phyloP scores from a whole-genome alignment of 2,113 vertebrate genomes.

The Crocuta crocuta region DNA sequence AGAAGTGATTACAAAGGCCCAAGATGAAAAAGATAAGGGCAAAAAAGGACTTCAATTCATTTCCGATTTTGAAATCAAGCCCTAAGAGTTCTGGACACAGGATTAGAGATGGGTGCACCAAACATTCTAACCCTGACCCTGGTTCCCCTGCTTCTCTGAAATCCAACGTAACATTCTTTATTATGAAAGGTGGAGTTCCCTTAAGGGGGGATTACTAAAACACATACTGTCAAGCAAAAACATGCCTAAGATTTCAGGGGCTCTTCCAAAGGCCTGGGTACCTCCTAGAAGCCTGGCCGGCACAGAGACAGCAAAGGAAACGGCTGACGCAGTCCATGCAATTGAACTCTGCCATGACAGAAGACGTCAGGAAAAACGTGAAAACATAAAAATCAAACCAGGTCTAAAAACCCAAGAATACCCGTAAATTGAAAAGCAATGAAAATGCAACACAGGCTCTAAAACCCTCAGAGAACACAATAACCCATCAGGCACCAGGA shows the following conservation, averaged over 20 bases:
- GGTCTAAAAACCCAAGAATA: neutral
- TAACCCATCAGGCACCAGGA: rapidly evolving
- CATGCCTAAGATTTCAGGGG: neutral
- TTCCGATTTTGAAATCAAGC: neutral
- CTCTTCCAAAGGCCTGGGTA: neutral
- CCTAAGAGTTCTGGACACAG: no score
- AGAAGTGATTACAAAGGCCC: neutral
- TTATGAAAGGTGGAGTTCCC: neutral
- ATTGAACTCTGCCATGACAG: neutral
- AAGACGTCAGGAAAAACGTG: neutral
- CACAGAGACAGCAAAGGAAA: neutral
- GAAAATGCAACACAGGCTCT: neutral
- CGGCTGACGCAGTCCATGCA: neutral
- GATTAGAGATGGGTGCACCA: rapidly evolving
- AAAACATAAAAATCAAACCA: neutral
- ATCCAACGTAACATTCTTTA: neutral
- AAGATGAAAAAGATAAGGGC: neutral
- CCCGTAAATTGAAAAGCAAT: neutral
- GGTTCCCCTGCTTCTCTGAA: neutral
- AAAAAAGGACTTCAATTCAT: neutral
- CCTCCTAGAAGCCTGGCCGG: neutral
- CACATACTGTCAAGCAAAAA: neutral
- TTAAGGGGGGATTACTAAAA: neutral
- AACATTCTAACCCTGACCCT: neutral
- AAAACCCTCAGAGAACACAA: rapidly evolving